Percentiles rank a stretch among this genome's conserved stretches.
Conservation (phyloP, 2,888 invertebrate species). For the Micoletzkya japonica region DNA sequence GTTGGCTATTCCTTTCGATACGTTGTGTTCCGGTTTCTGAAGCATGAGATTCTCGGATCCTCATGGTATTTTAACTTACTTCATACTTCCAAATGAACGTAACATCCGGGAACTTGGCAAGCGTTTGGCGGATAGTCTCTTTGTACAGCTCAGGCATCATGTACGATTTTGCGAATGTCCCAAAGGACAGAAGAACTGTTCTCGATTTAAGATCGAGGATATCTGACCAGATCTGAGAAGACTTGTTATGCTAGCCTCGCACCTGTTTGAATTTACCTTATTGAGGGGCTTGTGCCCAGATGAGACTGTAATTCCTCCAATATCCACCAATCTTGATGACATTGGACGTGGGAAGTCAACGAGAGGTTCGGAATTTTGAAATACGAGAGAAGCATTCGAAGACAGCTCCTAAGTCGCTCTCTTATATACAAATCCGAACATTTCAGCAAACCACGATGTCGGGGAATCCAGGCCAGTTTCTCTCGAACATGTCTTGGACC, state of each 20-base stretch:
- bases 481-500: not conserved
- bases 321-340: slow-evolving; percentile 41
- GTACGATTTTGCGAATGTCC: slow-evolving; percentile 40
- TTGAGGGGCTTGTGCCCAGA: slow-evolving; percentile 4
- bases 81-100: slow-evolving; percentile 49
- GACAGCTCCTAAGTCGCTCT: slow-evolving; percentile 33
- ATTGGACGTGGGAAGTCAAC: slow-evolving; percentile 48
- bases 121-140: slow-evolving; percentile 30
- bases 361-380: slow-evolving; percentile 45
- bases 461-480: slow-evolving; percentile 3
- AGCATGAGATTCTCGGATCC: not conserved
- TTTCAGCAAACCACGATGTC: not conserved
- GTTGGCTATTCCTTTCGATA: not conserved
- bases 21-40: slow-evolving; percentile 4
- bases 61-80: not conserved
- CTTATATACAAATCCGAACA: no score
- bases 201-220: slow-evolving; percentile 4
- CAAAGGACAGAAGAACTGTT: slow-evolving; percentile 39
- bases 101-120: slow-evolving; percentile 35
- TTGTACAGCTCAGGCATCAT: slow-evolving; percentile 38
- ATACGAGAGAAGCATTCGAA: slow-evolving; percentile 36
- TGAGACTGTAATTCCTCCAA: slow-evolving; percentile 40
- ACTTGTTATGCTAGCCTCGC: not conserved
- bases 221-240: slow-evolving; percentile 9
- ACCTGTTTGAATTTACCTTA: slow-evolving; percentile 5